phyloP scores from a whole-genome alignment of 37 sponge, comb jelly and placozoan species.

The Halichondria panicea region DNA sequence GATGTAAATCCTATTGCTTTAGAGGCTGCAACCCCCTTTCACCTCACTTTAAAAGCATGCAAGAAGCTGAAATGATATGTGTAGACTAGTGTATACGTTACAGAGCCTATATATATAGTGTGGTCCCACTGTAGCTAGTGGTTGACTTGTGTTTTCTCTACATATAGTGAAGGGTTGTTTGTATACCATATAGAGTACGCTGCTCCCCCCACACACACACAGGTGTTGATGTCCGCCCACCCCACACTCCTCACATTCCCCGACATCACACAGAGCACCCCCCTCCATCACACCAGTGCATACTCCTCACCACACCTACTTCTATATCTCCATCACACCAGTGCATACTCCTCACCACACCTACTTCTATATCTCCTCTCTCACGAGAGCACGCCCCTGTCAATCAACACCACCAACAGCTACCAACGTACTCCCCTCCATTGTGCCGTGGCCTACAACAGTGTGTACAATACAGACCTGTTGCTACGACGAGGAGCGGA shows the following conservation, averaged over 20 bases:
- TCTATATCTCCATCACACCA: slow-evolving; percentile 48
- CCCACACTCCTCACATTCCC: slow-evolving; percentile 11
- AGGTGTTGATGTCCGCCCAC: slow-evolving; percentile 20
- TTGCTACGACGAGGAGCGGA: slow-evolving; percentile 19
- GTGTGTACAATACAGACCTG: neutral
- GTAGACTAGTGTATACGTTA: too few species aligned
- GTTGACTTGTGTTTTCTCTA: too few species aligned
- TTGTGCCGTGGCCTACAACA: slow-evolving; percentile 34
- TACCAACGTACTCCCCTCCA: slow-evolving; percentile 39
- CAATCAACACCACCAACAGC: neutral
- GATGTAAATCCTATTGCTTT: too few species aligned
- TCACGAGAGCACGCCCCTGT: neutral
- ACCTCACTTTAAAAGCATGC: too few species aligned
- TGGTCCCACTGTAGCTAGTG: too few species aligned
- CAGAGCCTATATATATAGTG: too few species aligned
- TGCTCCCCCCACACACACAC: neutral
- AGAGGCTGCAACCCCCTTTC: too few species aligned
- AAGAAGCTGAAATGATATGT: too few species aligned
- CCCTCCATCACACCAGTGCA: slow-evolving; percentile 52
- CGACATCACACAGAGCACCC: slow-evolving; percentile 25
- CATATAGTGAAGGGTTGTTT: too few species aligned
- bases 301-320: slow-evolving; percentile 5
- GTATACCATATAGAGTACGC: neutral
- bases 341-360: slow-evolving; percentile 7
- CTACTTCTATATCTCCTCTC: slow-evolving; percentile 13